Conservation (phyloP, 1,140 invertebrate species). For the Lepeophtheirus salmonis region DNA sequence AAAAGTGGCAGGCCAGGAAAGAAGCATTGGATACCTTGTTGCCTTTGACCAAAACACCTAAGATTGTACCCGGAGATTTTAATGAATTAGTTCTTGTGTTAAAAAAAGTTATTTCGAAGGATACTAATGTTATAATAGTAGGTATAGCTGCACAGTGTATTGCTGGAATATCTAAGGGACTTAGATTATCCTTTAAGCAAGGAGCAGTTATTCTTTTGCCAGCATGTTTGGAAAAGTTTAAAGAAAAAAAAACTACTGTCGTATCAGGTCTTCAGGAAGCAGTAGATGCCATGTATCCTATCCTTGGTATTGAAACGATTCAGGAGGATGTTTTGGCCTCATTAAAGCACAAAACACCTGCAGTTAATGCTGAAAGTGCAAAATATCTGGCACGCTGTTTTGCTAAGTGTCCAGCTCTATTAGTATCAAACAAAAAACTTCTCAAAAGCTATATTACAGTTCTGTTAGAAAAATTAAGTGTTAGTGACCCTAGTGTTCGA, state of each 20-base stretch:
- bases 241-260: conserved; percentile 87
- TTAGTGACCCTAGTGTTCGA: conserved; percentile 61
- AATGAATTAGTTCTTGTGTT: conserved; percentile 65
- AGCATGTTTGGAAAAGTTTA: conserved; percentile 79
- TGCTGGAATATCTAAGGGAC: conserved; percentile 54
- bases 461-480: conserved; percentile 69
- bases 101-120: conserved; percentile 84
- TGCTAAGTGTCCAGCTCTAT: conserved; percentile 49
- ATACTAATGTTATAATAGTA: conserved; percentile 85
- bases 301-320: conserved; percentile 14
- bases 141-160: conserved; percentile 66
- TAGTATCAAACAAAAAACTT: conserved; percentile 66
- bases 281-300: conserved; percentile 66
- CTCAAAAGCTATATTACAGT: conserved; percentile 62
- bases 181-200: conserved; percentile 66
- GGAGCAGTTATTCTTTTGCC: conserved; percentile 60
- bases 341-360: conserved; percentile 83
- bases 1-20: conserved; percentile 94
- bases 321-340: conserved; percentile 57
- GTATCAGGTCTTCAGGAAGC: conserved; percentile 65
- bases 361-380: conserved; percentile 76
- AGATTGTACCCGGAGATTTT: conserved; percentile 76
- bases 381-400: conserved; percentile 69
- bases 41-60: conserved; percentile 53
- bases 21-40: conserved; percentile 66